phyloP scores from a whole-genome alignment of 1,140 invertebrate species.

The Brachionus sp. region DNA sequence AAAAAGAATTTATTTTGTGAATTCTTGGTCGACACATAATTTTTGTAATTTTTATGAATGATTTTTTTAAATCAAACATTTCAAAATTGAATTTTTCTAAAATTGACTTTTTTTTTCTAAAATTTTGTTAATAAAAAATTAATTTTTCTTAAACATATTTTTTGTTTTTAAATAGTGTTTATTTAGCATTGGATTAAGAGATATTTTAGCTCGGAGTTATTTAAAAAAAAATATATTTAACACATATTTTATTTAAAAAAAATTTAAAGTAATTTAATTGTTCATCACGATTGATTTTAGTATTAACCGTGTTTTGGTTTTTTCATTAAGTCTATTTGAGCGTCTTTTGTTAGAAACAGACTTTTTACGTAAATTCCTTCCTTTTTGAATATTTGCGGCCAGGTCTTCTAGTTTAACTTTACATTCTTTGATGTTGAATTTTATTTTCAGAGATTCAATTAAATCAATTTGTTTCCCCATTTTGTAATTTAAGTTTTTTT shows the following conservation, averaged over 20 bases:
- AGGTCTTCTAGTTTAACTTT: neutral
- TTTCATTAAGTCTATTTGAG: neutral
- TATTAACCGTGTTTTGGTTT: neutral
- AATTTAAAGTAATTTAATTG: neutral
- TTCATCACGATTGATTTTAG: neutral
- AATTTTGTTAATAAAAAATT: neutral
- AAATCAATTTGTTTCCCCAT: no score
- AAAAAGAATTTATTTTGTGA: neutral
- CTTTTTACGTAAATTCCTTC: neutral
- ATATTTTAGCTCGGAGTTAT: no score
- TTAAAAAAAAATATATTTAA: no score
- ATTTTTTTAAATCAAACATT: neutral
- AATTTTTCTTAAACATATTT: no score
- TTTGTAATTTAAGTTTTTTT: no score
- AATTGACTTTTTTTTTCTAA: neutral
- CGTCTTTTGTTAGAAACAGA: neutral
- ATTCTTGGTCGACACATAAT: no score
- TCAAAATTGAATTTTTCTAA: no score
- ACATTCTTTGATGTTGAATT: neutral
- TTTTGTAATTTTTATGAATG: neutral
- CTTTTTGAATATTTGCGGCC: neutral
- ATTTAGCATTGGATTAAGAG: no score
- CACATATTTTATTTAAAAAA: neutral
- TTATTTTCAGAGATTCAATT: neutral
- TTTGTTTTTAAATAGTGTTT: no score